Evolutionary conservation across 2,113 vertebrate species (phyloP).

Genomic region (Nesoenas mayeri): DNA sequence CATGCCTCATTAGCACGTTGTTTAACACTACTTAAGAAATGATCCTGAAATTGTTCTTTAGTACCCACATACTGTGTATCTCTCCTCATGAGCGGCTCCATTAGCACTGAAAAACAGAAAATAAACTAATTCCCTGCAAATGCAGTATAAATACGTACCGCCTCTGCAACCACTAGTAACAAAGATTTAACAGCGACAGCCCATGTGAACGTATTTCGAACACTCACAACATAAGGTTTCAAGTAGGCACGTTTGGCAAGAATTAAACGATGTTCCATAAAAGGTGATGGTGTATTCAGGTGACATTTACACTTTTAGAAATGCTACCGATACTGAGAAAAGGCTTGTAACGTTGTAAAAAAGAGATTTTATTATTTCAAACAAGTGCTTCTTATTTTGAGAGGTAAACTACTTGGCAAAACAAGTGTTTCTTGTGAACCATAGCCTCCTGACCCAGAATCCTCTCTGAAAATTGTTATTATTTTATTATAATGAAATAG

Average conservation of each 20-base stretch:
- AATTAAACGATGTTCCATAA: neutral
- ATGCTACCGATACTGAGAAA: neutral
- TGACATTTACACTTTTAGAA: neutral
- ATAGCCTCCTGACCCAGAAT: conserved; percentile 11
- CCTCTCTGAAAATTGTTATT: neutral
- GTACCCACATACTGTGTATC: neutral
- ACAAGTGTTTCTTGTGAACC: neutral
- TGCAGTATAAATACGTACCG: neutral
- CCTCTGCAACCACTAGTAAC: neutral
- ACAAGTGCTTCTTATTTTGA: conserved; percentile 22
- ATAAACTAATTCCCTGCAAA: neutral
- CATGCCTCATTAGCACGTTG: neutral
- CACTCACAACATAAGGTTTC: neutral
- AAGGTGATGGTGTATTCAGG: neutral
- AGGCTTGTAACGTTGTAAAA: neutral
- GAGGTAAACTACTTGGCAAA: neutral
- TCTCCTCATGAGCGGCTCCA: neutral
- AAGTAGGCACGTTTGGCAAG: neutral
- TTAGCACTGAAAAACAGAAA: neutral
- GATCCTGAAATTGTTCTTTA: neutral
- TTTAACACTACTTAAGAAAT: neutral
- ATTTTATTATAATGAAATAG: conserved; percentile 29
- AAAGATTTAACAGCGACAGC: neutral
- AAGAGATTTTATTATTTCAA: neutral
- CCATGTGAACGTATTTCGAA: neutral